Base-by-base conservation (phyloP, 1,140 invertebrate species). In the Vanessa atalanta region DNA sequence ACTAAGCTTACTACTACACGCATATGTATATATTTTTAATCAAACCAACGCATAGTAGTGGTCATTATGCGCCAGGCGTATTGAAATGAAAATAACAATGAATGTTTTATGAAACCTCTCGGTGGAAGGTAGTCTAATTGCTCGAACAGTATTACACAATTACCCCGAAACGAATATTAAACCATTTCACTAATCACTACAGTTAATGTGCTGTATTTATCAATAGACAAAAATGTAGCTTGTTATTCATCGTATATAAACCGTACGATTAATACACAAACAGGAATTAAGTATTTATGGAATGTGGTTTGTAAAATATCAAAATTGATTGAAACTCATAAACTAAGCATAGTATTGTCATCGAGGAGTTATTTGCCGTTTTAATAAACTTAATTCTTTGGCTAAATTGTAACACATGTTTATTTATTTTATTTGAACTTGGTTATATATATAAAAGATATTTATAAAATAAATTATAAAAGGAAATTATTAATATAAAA, bases 51-150 rank as follows among this genome's bases (percentile, higher is more conserved):
- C 23, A 16, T 74, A 51, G 76, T 78, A 73, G 77, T 76, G 66
- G 80, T 76, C 77, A 75, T 85, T 83, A 81, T 83, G 81, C 81
- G 82, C 69, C 72, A 73, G 55, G 75, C 75, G 72, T 65, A 78
- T 82, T 83, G 83, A 87, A 90, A 90, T 84, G 90, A 92, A 92
- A 90, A 88, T 88, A 90, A 86, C 87, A 88, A 88, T 86, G 83
- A 76, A 72, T 64, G 77, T 83, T 83, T 85, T 88, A 90, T 91
- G 85, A 88, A 90, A 89, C 84, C 79, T 88, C 87, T 88, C 80
- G 71, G 67, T 83, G 78, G 83, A 84, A 86, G 87, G 83, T 85
- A 88, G 86, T 83, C 87, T 82, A 85, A 89, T 85, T 84, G 80
- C 85, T 84, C 82, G 81, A 79, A 74, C 73, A 67, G 68, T 76